phyloP scores from a whole-genome alignment of 2,797 vertebrate species.

The Holocentrus rufus region DNA sequence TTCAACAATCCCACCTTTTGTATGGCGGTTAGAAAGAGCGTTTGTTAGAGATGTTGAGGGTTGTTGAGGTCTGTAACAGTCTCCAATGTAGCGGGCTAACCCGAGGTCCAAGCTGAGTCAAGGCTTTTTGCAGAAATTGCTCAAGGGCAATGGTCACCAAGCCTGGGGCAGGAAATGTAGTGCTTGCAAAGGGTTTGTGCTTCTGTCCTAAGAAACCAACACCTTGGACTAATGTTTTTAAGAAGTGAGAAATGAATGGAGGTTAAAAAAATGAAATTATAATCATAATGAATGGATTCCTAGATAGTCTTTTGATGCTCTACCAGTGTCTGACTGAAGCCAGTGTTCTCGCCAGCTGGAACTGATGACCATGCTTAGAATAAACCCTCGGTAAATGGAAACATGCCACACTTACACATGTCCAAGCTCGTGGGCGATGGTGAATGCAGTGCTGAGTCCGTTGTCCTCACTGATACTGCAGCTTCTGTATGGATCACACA shows the following conservation, averaged over 20 bases:
- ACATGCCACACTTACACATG: slow-evolving; percentile 90
- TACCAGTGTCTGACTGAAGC: slow-evolving; percentile 11
- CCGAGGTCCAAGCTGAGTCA: slow-evolving; percentile 31
- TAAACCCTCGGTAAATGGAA: slow-evolving; percentile 21
- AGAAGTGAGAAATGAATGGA: slow-evolving; percentile 9
- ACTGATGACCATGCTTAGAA: slow-evolving; percentile 3
- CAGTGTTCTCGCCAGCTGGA: slow-evolving; percentile 8
- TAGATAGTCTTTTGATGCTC: slow-evolving; percentile 29
- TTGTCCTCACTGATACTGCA: slow-evolving; percentile 99
- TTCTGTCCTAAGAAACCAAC: slow-evolving; percentile 27
- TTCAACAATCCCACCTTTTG: slow-evolving; percentile 71
- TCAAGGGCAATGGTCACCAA: slow-evolving; percentile 14
- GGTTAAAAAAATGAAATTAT: slow-evolving; percentile 1
- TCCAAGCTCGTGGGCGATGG: slow-evolving; percentile 97
- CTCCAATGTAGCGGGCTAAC: slow-evolving; percentile 46
- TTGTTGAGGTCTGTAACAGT: slow-evolving; percentile 65
- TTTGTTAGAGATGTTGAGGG: slow-evolving; percentile 58
- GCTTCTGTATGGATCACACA: slow-evolving; percentile 97
- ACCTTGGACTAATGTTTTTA: too few species aligned
- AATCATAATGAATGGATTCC: slow-evolving; percentile 23
- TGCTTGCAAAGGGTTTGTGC: slow-evolving; percentile 13
- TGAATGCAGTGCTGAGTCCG: slow-evolving; percentile 97
- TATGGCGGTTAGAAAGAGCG: slow-evolving; percentile 59
- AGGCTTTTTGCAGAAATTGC: slow-evolving; percentile 46
- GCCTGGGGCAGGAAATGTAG: neutral